Evolutionary conservation across 2,113 vertebrate species (phyloP), one percentile per base, ranked within the genome.

Genomic region (Cyanoramphus novaezelandiae): DNA sequence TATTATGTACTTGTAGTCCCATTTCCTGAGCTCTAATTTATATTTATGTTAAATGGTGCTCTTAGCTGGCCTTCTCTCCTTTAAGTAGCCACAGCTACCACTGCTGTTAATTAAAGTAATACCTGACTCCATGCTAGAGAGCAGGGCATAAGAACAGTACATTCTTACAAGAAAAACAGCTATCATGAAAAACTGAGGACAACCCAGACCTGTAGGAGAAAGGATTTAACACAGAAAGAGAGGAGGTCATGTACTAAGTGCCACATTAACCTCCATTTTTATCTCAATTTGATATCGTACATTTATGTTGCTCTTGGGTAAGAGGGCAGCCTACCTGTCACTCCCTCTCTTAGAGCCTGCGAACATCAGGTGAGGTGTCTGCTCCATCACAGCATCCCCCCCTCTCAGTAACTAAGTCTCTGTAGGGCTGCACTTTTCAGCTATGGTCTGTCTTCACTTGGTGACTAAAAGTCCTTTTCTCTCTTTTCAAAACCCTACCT

Each of bases 21-120:
- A 79, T 91, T 97, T 96, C 80, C 86, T 92, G 77, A 82, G 57
- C 55, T 71, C 33, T 90, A 75, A 78, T 93, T 78, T 67, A 72
- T 83, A 94, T 91, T 94, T 86, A 53, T 96, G 77, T 79, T 82
- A 39, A 90, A 86, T 55, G 69, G 27, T 88, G 19, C 47, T 86
- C 47, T 86, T 71, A 78, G 60, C 55, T 88, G 77, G 33, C 55
- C 77, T 70, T 33, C 43, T 74, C n/a, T 76, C 13, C 39, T 72
- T 87, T 69, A 20, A 14, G 65, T 72, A 87, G 65, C 53, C 57
- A 57, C 69, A 69, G 37, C 2, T 23, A 33, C 60, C 29, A 64
- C 9, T 86, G 85, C 41, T 89, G 19, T 92, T 94, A 86, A 90
- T 94, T 92, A 71, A 88, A 72, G 23, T 19, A 85, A 57, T 65